A percentile compares a stretch with the other conserved stretches of the same genome.
phyloP scores from a whole-genome alignment of 2,888 invertebrate species.

The Parnassius mnemosyne region DNA sequence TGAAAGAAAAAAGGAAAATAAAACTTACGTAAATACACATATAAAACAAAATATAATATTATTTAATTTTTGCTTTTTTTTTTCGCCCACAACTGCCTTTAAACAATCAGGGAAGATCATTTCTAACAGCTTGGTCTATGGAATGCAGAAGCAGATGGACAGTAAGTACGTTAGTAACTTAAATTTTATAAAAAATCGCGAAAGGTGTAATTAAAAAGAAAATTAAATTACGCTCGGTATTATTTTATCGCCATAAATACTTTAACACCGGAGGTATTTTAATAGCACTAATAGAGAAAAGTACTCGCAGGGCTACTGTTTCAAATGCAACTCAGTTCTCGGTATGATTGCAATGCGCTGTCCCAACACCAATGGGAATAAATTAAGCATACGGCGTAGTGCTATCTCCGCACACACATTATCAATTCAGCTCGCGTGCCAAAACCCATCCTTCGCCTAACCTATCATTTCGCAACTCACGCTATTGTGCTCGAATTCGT shows the following conservation, averaged over 20 bases:
- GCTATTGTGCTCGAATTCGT: conserved; percentile 48
- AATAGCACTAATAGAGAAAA: conserved; percentile 5
- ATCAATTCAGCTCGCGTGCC: conserved; percentile 36
- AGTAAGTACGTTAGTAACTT: too few species aligned
- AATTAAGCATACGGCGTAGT: conserved; percentile 16
- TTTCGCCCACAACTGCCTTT: too few species aligned
- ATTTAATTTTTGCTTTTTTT: too few species aligned
- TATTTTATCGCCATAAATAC: conserved; percentile 16
- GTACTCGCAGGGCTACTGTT: conserved; percentile 16
- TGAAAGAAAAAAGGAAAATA: too few species aligned
- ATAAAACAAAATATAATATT: too few species aligned
- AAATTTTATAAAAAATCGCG: too few species aligned
- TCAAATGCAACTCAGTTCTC: conserved; percentile 7
- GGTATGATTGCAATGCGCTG: conserved; percentile 21
- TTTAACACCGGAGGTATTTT: background rate
- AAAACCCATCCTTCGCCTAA: conserved; percentile 31
- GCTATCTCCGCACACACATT: conserved; percentile 19
- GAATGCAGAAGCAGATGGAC: too few species aligned
- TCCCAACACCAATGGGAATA: conserved; percentile 21
- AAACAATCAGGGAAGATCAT: too few species aligned
- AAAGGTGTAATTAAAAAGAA: too few species aligned
- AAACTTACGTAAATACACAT: too few species aligned
- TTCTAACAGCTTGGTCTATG: too few species aligned
- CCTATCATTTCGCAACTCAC: conserved; percentile 51
- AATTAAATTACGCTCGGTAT: background rate